Evolutionary conservation across 2,888 invertebrate species (phyloP).

Genomic region (Xestoiulus laeticollis): DNA sequence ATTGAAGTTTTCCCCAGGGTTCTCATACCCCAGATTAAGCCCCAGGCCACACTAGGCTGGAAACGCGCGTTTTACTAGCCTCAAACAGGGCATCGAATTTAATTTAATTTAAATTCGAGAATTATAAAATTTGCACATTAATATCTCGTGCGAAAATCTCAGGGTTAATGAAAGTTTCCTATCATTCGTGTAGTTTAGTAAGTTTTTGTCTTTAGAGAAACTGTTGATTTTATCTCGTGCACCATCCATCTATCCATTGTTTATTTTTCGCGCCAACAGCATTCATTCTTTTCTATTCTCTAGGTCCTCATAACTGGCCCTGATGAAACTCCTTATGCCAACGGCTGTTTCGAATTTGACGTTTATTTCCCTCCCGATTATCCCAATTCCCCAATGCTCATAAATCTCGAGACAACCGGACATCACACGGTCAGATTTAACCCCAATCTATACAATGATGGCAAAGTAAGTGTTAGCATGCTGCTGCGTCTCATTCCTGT

Average conservation of each 20-base stretch:
- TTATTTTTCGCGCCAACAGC: constrained; percentile 44
- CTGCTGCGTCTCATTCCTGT: neutral
- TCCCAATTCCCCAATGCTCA: constrained; percentile 85
- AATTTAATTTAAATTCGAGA: no score
- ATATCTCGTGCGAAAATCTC: no score
- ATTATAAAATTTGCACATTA: no score
- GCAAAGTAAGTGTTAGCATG: constrained; percentile 73
- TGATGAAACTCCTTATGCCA: constrained; percentile 89
- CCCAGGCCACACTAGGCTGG: no score
- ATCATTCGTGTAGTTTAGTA: no score
- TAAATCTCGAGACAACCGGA: constrained; percentile 89
- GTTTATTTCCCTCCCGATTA: constrained; percentile 81
- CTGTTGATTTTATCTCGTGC: no score
- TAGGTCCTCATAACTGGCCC: constrained; percentile 91
- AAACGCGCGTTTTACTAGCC: no score
- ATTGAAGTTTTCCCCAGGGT: neutral
- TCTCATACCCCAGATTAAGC: no score
- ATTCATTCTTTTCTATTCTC: neutral
- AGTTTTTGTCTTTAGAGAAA: no score
- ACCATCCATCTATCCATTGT: no score
- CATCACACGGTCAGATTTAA: constrained; percentile 89
- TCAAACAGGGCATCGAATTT: no score
- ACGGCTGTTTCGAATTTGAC: constrained; percentile 91
- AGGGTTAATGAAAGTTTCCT: no score
- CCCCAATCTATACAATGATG: constrained; percentile 94